Conservation (phyloP, 2,113 vertebrate genomes). For the Pseudois nayaur region DNA sequence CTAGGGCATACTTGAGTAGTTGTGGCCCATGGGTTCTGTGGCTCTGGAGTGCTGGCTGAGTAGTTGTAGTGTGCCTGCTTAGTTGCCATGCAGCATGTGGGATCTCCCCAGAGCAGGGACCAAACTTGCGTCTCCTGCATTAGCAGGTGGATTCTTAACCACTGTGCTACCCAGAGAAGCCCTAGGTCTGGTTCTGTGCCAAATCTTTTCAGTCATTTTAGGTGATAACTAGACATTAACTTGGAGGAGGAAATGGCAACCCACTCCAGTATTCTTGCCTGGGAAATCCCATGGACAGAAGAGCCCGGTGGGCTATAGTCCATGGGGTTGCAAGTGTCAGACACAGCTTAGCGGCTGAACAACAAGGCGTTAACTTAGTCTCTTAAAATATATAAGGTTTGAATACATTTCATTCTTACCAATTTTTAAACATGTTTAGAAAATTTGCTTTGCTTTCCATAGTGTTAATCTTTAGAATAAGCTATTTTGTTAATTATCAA, state of each 20-base stretch:
- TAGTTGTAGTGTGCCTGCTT: background rate
- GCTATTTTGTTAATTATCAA: conserved; percentile 1
- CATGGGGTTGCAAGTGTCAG: background rate
- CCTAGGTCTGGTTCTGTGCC: background rate
- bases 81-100: background rate
- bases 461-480: conserved; percentile 25
- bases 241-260: background rate
- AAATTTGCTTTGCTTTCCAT: conserved; percentile 37
- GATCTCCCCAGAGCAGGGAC: background rate
- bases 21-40: background rate
- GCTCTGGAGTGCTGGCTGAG: background rate
- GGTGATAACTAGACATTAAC: background rate
- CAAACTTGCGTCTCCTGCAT: background rate
- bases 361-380: background rate
- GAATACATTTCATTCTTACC: conserved; percentile 11
- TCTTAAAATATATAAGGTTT: conserved; percentile 11
- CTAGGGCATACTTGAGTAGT: background rate
- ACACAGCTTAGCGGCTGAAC: background rate
- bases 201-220: background rate
- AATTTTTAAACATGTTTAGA: conserved; percentile 5
- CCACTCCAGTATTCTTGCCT: background rate
- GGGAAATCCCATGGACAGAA: background rate
- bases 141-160: background rate
- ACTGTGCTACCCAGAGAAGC: background rate
- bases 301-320: background rate